A percentile compares a stretch with the other conserved stretches of the same genome.
phyloP scores from a whole-genome alignment of 2,888 invertebrate genomes.

The Cryptosula pallasiana region DNA sequence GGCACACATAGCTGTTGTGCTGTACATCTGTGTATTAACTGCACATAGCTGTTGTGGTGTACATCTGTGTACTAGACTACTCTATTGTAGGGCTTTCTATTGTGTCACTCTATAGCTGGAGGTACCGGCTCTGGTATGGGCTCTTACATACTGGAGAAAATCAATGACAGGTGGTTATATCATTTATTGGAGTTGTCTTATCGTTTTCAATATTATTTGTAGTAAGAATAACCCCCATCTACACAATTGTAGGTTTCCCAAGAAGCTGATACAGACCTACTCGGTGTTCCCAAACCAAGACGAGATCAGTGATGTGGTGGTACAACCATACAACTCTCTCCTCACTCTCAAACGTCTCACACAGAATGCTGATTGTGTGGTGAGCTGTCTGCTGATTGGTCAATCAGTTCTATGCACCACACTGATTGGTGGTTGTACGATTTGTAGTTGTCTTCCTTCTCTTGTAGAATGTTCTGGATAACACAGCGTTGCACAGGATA shows the following conservation, averaged over 20 bases:
- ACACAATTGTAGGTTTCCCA: conserved; percentile 81
- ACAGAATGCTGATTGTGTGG: conserved; percentile 92
- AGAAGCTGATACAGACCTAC: conserved; percentile 95
- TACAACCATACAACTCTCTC: conserved; percentile 64
- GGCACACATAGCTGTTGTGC: too few relatives aligned
- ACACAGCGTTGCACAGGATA: conserved; percentile 81
- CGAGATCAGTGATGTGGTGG: conserved; percentile 54
- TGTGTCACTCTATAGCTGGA: conserved; percentile 98
- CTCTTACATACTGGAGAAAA: conserved; percentile 63
- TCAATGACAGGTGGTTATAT: conserved; percentile 53
- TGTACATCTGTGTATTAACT: too few relatives aligned
- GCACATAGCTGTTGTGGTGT: too few relatives aligned
- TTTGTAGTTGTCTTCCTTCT: too few relatives aligned
- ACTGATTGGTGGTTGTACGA: too few relatives aligned
- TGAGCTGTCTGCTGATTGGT: too few relatives aligned
- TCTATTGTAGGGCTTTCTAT: conserved; percentile 75
- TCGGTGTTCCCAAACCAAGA: conserved; percentile 92
- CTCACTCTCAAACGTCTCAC: conserved; percentile 88
- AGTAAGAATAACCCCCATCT: too few relatives aligned
- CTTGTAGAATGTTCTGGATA: conserved; percentile 75
- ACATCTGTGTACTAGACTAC: too few relatives aligned
- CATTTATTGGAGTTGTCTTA: background rate
- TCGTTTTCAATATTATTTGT: too few relatives aligned
- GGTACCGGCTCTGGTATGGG: conserved; percentile 99
- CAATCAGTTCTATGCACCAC: too few relatives aligned